These are phyloP conservation scores for Magallana ariakensis DNA, from an alignment of 1,140 invertebrate genomes.

Conservation along the genomic window DNA sequence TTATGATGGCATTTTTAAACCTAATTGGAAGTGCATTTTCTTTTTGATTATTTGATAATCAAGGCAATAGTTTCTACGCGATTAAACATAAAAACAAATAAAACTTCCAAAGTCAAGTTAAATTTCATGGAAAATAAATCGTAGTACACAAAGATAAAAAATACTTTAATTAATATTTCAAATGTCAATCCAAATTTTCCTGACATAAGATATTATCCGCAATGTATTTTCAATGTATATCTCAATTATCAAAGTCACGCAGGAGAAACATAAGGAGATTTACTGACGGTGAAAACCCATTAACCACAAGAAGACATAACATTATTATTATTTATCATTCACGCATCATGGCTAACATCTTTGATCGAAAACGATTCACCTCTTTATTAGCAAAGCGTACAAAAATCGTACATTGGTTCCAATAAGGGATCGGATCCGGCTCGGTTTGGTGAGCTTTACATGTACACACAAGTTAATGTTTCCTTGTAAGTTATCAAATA, in stretches of 20 bases:
- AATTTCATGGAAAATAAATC: no score
- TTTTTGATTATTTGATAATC: no score
- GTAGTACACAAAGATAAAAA: no score
- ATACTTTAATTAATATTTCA: not conserved
- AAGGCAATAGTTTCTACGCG: no score
- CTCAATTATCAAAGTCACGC: not conserved
- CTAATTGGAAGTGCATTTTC: no score
- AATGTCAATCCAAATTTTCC: not conserved
- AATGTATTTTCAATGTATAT: no score
- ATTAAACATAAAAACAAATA: no score
- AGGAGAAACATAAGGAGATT: not conserved
- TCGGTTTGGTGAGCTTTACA: not conserved
- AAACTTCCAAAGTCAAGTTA: no score
- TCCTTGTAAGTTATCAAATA: not conserved
- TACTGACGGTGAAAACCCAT: not conserved
- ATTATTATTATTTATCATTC: constrained; percentile 13
- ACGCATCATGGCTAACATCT: not conserved
- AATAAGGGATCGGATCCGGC: not conserved
- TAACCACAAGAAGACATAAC: not conserved
- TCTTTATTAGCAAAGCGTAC: not conserved
- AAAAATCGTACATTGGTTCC: constrained; percentile 7
- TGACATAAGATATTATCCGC: not conserved
- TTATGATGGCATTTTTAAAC: no score
- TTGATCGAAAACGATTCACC: constrained; percentile 28
- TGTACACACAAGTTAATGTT: not conserved